These are phyloP conservation scores for Trogon surrucura DNA, from an alignment of 2,113 vertebrate species.

Conservation along the genomic window DNA sequence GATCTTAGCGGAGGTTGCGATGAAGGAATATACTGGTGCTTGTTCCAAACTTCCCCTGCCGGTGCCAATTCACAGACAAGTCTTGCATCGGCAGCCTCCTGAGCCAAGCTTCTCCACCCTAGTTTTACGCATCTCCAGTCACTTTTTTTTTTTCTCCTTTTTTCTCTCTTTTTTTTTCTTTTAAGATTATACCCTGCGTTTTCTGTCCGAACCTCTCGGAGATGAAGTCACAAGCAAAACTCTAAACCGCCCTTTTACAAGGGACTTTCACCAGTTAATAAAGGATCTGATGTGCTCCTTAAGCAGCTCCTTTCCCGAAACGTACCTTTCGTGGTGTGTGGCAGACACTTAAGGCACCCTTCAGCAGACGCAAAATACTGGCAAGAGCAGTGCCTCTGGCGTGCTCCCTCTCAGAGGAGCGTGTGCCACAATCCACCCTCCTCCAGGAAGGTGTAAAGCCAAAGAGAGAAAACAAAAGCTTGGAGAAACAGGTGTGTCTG, in stretches of 20 bases:
- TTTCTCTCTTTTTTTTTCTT: background rate
- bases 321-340: background rate
- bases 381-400: background rate
- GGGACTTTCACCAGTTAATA: background rate
- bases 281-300: background rate
- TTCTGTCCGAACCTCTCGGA: constrained; percentile 2
- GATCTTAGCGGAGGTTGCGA: constrained; percentile 53
- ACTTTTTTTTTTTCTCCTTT: background rate
- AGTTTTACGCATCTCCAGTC: constrained; percentile 28
- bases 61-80: constrained; percentile 59
- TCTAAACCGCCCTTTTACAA: background rate
- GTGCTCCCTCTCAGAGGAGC: background rate
- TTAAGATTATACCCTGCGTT: background rate
- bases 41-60: constrained; percentile 52
- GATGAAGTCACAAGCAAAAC: constrained; percentile 44
- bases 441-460: background rate
- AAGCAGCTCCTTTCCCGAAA: background rate
- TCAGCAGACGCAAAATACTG: background rate
- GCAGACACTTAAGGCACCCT: background rate
- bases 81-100: constrained; percentile 16
- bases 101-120: constrained; percentile 55
- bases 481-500: constrained; percentile 7
- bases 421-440: background rate
- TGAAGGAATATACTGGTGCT: constrained; percentile 53
- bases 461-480: background rate